Evolutionary conservation across 2,113 vertebrate species (phyloP).

Genomic region (Otocyon megalotis): DNA sequence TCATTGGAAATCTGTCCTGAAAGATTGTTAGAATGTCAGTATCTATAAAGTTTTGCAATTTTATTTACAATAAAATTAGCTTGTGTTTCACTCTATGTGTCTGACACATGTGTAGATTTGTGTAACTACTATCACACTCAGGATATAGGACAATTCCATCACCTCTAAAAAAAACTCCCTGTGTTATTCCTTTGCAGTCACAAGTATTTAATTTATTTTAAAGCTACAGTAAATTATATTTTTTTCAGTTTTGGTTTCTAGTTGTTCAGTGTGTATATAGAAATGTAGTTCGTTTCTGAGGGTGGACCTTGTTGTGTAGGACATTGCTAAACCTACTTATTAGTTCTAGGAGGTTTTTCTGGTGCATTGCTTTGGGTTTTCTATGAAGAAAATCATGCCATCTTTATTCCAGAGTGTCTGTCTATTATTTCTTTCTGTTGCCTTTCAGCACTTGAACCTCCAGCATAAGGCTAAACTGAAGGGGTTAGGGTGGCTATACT

Average conservation of each 20-base stretch:
- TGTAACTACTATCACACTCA: background rate
- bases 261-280: background rate
- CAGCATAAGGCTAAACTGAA: background rate
- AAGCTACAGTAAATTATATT: background rate
- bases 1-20: conserved; percentile 39
- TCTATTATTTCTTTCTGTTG: background rate
- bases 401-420: background rate
- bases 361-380: background rate
- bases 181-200: background rate
- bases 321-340: background rate
- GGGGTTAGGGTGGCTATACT: background rate
- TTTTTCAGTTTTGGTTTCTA: conserved; percentile 19
- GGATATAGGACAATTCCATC: background rate
- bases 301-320: background rate
- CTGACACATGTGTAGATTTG: background rate
- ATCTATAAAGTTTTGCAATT: conserved; percentile 6
- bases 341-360: background rate
- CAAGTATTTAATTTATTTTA: conserved; percentile 15
- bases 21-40: background rate
- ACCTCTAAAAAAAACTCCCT: background rate
- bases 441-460: conserved; percentile 14
- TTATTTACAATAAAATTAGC: background rate
- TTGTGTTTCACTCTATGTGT: background rate
- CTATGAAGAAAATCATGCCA: background rate
- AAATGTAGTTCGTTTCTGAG: conserved; percentile 33